These are phyloP conservation scores for Nesoenas mayeri DNA, from an alignment of 2,113 vertebrate species.

Conservation along the genomic window DNA sequence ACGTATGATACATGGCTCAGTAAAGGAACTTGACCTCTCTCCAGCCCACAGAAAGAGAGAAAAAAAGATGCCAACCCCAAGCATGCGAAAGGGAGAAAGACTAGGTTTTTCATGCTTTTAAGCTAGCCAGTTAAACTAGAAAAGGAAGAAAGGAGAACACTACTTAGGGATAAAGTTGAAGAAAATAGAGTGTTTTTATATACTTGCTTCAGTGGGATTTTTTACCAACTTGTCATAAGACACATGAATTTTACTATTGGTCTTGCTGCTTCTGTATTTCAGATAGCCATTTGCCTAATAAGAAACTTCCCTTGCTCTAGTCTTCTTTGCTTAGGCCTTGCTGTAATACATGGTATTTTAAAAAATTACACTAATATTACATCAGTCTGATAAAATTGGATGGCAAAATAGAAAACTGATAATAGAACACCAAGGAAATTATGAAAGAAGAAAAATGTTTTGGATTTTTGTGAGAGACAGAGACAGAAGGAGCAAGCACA, in stretches of 20 bases:
- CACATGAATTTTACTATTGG: not conserved
- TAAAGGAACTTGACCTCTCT: not conserved
- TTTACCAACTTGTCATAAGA: not conserved
- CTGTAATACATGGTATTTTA: not conserved
- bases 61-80: not conserved
- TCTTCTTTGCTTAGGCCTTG: not conserved
- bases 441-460: not conserved
- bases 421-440: not conserved
- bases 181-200: not conserved
- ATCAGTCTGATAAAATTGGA: not conserved
- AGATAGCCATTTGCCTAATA: not conserved
- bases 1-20: not conserved
- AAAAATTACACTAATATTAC: not conserved
- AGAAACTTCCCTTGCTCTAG: not conserved
- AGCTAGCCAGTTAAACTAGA: not conserved
- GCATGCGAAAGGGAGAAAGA: not conserved
- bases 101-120: not conserved
- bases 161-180: not conserved
- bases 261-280: not conserved
- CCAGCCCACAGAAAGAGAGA: not conserved
- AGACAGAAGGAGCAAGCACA: not conserved
- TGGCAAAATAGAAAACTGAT: not conserved
- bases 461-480: not conserved
- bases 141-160: not conserved
- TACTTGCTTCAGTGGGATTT: not conserved